A percentile compares a stretch with the other conserved stretches of the same genome.
These are phyloP conservation scores for Clostera curtula DNA, from an alignment of 2,888 invertebrate species.

Conservation along the genomic window DNA sequence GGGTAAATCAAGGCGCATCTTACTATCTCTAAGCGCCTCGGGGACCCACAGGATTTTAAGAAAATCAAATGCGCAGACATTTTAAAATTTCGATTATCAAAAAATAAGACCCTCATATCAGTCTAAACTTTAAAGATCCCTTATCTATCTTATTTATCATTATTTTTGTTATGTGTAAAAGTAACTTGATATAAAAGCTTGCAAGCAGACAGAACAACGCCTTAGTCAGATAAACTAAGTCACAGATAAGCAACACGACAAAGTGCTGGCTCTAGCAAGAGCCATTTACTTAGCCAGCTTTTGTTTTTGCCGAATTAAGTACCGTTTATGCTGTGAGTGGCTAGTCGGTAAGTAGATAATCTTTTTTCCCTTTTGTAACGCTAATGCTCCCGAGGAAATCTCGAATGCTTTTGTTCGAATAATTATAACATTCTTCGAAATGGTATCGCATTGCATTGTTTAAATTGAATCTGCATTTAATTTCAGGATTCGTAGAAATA, in stretches of 20 bases:
- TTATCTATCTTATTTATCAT: too few species aligned
- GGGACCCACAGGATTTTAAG: too few species aligned
- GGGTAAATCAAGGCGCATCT: too few species aligned
- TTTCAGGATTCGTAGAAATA: conserved; percentile 9
- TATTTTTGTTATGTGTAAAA: too few species aligned
- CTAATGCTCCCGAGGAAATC: conserved; percentile 25
- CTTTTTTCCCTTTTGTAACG: conserved; percentile 28
- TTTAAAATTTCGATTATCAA: too few species aligned
- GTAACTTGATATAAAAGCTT: too few species aligned
- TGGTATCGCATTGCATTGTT: conserved; percentile 20
- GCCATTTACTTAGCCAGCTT: conserved; percentile 41
- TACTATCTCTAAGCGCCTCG: too few species aligned
- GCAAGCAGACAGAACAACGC: too few species aligned
- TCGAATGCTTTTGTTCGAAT: conserved; percentile 24
- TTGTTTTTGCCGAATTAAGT: conserved; percentile 56
- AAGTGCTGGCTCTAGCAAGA: conserved; percentile 34
- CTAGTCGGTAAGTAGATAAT: conserved; percentile 37
- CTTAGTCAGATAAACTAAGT: conserved; percentile 22
- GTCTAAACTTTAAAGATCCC: too few species aligned
- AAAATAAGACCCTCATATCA: too few species aligned
- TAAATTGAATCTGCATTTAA: conserved; percentile 19
- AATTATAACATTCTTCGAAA: conserved; percentile 23
- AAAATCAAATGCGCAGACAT: too few species aligned
- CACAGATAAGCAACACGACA: conserved; percentile 29
- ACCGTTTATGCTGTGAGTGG: conserved; percentile 49